Evolutionary conservation across 2,113 vertebrate genomes (phyloP).

Genomic region (Catharus bicknelli): DNA sequence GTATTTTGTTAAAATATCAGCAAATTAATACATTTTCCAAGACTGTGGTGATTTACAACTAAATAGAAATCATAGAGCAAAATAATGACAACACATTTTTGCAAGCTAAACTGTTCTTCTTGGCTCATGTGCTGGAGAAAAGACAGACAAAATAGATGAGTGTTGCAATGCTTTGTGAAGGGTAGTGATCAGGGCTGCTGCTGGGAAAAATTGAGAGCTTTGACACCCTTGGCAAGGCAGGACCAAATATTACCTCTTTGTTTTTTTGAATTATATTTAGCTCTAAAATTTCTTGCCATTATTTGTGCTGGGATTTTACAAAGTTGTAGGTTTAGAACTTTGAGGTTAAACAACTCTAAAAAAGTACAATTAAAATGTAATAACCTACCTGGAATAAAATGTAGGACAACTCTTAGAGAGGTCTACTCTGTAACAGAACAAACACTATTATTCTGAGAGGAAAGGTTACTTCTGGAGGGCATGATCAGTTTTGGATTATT

Average conservation of each 20-base stretch:
- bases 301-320: neutral
- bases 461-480: neutral
- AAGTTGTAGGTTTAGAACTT: neutral
- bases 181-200: neutral
- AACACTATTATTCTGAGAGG: neutral
- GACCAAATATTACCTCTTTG: neutral
- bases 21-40: neutral
- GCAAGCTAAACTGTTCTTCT: neutral
- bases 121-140: neutral
- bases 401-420: neutral
- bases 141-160: neutral
- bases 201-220: neutral
- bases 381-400: neutral
- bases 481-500: neutral
- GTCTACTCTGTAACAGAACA: neutral
- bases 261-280: neutral
- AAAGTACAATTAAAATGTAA: neutral
- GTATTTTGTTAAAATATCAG: neutral
- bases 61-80: neutral
- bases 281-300: neutral
- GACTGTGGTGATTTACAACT: neutral
- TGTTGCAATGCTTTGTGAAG: neutral
- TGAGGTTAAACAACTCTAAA: neutral
- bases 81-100: neutral
- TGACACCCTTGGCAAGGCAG: neutral